These are phyloP conservation scores for Calyptomena viridis DNA, from an alignment of 2,113 vertebrate genomes.

Conservation along the genomic window DNA sequence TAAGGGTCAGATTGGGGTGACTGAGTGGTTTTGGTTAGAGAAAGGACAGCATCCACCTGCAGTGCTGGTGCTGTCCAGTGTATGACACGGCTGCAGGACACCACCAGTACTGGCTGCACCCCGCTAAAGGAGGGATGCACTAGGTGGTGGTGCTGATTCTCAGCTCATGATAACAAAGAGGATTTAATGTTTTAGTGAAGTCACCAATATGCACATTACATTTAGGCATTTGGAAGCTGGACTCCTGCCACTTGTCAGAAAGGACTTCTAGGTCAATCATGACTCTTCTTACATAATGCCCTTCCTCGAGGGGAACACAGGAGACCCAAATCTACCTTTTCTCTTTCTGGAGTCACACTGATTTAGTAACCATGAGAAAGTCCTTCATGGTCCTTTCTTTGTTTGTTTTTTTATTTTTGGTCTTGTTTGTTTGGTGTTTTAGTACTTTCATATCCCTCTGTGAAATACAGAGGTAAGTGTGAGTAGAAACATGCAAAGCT, in stretches of 20 bases:
- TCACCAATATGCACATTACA: accelerated
- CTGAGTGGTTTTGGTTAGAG: neutral
- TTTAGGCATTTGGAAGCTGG: neutral
- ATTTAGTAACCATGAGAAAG: neutral
- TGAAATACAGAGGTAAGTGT: neutral
- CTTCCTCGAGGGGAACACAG: neutral
- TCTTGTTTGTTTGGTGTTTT: neutral
- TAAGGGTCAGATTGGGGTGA: neutral
- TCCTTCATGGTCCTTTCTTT: neutral
- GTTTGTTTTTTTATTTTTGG: neutral
- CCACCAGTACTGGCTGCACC: neutral
- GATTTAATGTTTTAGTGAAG: neutral
- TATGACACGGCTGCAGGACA: neutral
- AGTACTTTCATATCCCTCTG: neutral
- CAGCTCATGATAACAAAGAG: neutral
- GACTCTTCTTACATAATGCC: neutral
- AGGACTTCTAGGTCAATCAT: neutral
- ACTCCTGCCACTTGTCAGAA: neutral
- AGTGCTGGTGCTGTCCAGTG: neutral
- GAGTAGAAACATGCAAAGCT: neutral
- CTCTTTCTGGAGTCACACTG: neutral
- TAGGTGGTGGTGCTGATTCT: neutral
- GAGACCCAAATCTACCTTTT: neutral
- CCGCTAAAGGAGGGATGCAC: neutral
- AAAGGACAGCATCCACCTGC: neutral